phyloP scores from a whole-genome alignment of 1,140 invertebrate species.

The Colletes gigas region DNA sequence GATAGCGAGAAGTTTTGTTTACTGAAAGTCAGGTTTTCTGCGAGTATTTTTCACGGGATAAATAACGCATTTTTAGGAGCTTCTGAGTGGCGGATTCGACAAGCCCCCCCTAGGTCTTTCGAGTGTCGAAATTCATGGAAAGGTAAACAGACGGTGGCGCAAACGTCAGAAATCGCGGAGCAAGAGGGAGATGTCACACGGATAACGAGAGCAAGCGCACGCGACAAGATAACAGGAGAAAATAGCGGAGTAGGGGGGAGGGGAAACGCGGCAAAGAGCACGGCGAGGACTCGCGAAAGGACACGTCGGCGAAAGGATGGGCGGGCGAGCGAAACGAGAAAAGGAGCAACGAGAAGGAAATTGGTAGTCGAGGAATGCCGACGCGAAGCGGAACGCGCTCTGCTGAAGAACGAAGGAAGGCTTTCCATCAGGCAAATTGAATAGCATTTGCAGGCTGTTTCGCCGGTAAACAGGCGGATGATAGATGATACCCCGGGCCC shows the following conservation, averaged over 20 bases:
- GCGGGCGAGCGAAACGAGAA: conserved; percentile 29
- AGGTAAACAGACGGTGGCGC: conserved; percentile 33
- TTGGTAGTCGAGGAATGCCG: conserved; percentile 57
- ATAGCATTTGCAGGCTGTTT: conserved; percentile 71
- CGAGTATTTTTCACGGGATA: no score
- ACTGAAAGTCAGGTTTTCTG: no score
- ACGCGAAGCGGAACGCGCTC: conserved; percentile 41
- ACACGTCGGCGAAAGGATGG: conserved; percentile 26
- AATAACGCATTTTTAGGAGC: no score
- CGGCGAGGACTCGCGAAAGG: conserved; percentile 44
- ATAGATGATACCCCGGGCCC: conserved; percentile 62
- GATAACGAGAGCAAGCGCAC: neutral
- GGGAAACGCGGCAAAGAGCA: neutral
- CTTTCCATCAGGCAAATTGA: conserved; percentile 72
- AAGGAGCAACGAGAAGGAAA: conserved; percentile 46
- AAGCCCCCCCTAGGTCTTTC: no score
- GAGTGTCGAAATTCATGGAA: conserved; percentile 34
- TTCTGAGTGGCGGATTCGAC: no score
- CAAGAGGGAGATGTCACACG: neutral
- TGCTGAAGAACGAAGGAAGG: conserved; percentile 53
- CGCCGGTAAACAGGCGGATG: conserved; percentile 66
- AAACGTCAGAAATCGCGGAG: neutral
- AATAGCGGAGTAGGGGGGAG: neutral
- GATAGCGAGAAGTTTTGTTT: no score
- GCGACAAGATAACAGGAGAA: conserved; percentile 1